Percentiles rank a stretch among this genome's conserved stretches.
Conservation (phyloP, 1,140 invertebrate genomes). For the Aradophagus sp. region DNA sequence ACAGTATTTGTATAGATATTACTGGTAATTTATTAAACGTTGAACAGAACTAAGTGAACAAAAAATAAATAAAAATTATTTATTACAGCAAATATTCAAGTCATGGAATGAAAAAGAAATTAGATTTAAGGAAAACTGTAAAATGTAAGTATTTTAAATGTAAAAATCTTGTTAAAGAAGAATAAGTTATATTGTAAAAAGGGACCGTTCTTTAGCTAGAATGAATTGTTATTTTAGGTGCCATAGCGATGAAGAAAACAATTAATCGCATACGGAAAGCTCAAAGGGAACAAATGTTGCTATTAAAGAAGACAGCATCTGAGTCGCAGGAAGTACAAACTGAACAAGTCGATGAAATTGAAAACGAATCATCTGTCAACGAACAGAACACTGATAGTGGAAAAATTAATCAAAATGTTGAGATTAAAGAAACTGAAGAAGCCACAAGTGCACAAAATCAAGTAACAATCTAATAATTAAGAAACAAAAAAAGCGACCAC, state of each 20-base stretch:
- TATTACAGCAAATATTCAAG: conserved; percentile 8
- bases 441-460: neutral
- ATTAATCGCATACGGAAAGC: conserved; percentile 25
- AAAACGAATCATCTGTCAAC: neutral
- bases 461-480: conserved; percentile 50
- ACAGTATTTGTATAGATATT: no score
- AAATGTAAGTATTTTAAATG: conserved; percentile 23
- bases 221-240: conserved; percentile 15
- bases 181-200: neutral
- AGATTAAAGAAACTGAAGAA: neutral
- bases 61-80: conserved; percentile 46
- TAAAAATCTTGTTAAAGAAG: conserved; percentile 1
- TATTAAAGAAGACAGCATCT: no score
- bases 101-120: conserved; percentile 33
- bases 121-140: conserved; percentile 42
- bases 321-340: neutral
- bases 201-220: neutral
- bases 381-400: no score
- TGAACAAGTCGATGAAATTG: no score
- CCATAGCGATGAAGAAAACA: conserved; percentile 42
- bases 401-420: neutral
- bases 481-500: conserved; percentile 17
- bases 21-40: no score
- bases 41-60: no score
- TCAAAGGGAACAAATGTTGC: conserved; percentile 13